A percentile compares a stretch with the other conserved stretches of the same genome.
phyloP scores from a whole-genome alignment of 64 coral and sea anemone species.

The Porites lutea region DNA sequence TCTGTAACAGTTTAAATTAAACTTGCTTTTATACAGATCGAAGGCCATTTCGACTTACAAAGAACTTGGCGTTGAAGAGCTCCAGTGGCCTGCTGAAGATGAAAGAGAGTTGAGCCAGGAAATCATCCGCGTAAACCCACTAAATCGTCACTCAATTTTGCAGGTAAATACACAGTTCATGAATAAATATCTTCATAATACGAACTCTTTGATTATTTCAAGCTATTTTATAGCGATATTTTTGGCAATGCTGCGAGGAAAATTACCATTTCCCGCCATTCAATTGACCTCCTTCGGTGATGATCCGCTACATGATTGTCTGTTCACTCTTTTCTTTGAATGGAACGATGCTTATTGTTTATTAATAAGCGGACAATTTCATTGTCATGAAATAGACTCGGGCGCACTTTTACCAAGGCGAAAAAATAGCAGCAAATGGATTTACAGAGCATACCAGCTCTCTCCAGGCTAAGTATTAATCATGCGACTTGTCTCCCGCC shows the following conservation, averaged over 20 bases:
- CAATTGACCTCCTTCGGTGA: background rate
- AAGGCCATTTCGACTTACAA: constrained; percentile 5
- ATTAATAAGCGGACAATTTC: too few relatives aligned
- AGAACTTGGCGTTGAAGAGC: constrained; percentile 75
- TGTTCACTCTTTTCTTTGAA: background rate
- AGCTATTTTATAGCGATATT: background rate
- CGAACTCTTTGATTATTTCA: background rate
- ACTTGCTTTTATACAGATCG: background rate
- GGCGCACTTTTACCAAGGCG: too few relatives aligned
- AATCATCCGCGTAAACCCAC: constrained; percentile 6
- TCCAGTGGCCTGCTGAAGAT: constrained; percentile 84
- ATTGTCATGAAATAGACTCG: too few relatives aligned
- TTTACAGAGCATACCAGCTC: too few relatives aligned
- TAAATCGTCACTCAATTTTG: background rate
- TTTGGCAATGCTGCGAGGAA: background rate
- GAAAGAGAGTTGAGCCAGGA: constrained; percentile 75
- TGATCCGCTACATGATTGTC: background rate
- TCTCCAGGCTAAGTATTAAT: too few relatives aligned
- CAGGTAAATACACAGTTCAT: constrained; percentile 54
- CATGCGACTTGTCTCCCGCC: too few relatives aligned
- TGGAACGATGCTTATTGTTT: too few relatives aligned
- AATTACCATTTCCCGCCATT: constrained; percentile 14
- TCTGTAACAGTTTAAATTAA: background rate
- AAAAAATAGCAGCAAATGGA: too few relatives aligned
- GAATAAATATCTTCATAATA: background rate